Base-by-base conservation (phyloP, 1,140 invertebrate species). In the Diachasma alloeum region DNA sequence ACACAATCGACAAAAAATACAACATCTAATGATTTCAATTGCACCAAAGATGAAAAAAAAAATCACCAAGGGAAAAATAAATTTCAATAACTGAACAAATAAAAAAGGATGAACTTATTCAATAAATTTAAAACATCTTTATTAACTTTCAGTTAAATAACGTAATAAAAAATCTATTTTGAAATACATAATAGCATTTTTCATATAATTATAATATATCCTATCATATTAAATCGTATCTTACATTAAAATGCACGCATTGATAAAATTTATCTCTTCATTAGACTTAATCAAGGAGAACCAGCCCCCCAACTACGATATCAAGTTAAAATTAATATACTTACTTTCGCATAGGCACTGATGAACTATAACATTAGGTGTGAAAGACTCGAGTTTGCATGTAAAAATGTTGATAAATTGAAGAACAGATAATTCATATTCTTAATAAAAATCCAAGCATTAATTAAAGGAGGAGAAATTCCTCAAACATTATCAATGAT, bases 1-100 rank as follows among this genome's bases (percentile, higher is more conserved):
- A 94, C 74, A 94, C 93, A 0, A 46, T 92, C 76, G 86, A 82
- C 70, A 88, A 82, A 36, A 71, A 78, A 74, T 53, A 15, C 6
- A 31, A 31, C 2, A 19, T 53, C 17, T 53, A 22, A 78, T 36
- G 46, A 31, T 11, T 39, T 13, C 0, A 42, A 2, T 24, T 24
- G 42, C 10, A 63, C 9, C 24, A 10, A 31, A 53, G n/a, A 53
- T 75, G 4, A 31, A 17, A 46, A 15, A 46, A 67, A 19, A 46
- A 24, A 42, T 13, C n/a, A 26, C 6, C 2, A 31, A 31, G 6
- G 31, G 31, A 31, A 31, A 31, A 31, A 37, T 8, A 26, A 26
- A 66, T 0, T 59, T 66, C 0, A 26, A 66, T 66, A 36, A 5
- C 4, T 1, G n/a, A 68, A 68, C 8, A 39, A 4, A n/a, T 13